Evolutionary conservation across 2,888 invertebrate genomes (phyloP), one percentile per base, ranked within the genome.

Genomic region (Volucella inanis): DNA sequence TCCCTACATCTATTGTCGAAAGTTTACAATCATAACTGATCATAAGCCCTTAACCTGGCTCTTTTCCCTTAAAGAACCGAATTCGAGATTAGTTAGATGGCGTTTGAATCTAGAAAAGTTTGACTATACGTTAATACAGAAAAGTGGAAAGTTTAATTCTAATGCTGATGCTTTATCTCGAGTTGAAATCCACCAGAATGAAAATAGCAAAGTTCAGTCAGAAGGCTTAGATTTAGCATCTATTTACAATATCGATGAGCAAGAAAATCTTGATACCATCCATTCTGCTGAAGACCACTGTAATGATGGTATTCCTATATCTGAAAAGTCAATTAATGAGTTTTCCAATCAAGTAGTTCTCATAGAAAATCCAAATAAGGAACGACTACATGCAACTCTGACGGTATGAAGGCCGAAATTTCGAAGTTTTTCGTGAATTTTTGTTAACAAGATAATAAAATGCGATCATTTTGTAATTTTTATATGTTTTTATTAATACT

Each of bases 121-220:
- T 31, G 85, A 88, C 41, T 88, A 87, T 43, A 59, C 80, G n/a
- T 80, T 88, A 10, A 11, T 65, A 1, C 87, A 89, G 18, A 88
- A 87, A 47, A 80, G 75, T 14, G 88, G 88, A n/a, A 72, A 15
- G 9, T 10, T 18, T 31, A 87, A 88, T 41, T 57, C 81, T 0
- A 87, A 87, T 49, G 88, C 88, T 0, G 87, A 89, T 49, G 83
- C 45, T 6, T 4, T 59, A 18, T 59, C 59, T 18, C 43, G 22
- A 12, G 38, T 67, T 52, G 68, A 55, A 43, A 54, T 67, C n/a
- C 22, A 67, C 43, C 0, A 45, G 8, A 67, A 54, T n/a, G 67
- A 67, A 47, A 12, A 38, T 2, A 65, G 8, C 6, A 12, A 52
- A 15, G 15, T 15, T 9, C 49, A 18, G 3, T 50, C 15, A 50